A percentile compares a stretch with the other conserved stretches of the same genome.
phyloP scores from a whole-genome alignment of 2,888 invertebrate genomes.

The Empis stercorea region DNA sequence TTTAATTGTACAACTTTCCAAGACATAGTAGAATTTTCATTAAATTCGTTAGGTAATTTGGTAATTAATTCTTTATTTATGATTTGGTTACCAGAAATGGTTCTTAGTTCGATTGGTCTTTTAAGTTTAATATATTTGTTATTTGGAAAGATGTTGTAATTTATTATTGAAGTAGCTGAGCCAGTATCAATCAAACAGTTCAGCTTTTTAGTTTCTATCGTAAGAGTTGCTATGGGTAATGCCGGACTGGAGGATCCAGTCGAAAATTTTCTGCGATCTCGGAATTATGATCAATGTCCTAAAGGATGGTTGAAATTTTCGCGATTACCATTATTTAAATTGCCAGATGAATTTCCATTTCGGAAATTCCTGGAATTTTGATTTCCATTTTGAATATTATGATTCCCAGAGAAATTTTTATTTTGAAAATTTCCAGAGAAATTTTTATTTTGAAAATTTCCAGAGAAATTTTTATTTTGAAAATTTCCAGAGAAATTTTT shows the following conservation, averaged over 20 bases:
- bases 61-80: not conserved
- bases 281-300: no score
- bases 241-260: not conserved
- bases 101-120: not conserved
- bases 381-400: no score
- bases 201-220: not conserved
- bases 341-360: no score
- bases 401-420: no score
- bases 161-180: not conserved
- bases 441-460: no score
- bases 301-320: no score
- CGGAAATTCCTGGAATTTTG: no score
- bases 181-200: not conserved
- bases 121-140: not conserved
- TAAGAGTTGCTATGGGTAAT: not conserved
- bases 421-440: no score
- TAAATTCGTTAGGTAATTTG: not conserved
- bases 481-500: no score
- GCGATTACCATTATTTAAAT: no score
- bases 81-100: not conserved
- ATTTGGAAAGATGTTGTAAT: not conserved
- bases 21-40: not conserved
- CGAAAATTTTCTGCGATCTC: no score
- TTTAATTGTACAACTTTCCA: not conserved
- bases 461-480: no score